Conservation (phyloP, 2,113 vertebrate species). For the Stigmatopora nigra region DNA sequence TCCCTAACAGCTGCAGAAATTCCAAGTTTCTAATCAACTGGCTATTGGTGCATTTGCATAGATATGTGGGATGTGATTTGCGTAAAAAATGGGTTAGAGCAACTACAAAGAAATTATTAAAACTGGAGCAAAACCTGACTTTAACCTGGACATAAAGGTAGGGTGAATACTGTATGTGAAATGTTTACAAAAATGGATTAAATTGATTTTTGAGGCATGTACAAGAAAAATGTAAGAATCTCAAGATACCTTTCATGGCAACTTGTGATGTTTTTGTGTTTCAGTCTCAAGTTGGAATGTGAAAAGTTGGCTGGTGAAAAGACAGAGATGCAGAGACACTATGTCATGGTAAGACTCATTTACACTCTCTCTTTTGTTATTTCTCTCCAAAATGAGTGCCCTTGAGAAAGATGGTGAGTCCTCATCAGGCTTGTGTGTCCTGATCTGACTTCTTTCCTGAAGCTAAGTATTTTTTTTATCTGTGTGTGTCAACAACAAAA, state of each 20-base stretch:
- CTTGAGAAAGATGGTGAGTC: slow-evolving; percentile 15
- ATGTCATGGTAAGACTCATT: slow-evolving; percentile 85
- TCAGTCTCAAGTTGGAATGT: slow-evolving; percentile 94
- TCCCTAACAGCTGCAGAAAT: neutral
- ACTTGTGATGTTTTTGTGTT: slow-evolving; percentile 29
- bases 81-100: neutral
- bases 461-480: neutral
- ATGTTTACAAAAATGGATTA: neutral
- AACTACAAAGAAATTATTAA: neutral
- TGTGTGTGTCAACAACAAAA: neutral
- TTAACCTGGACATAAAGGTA: neutral
- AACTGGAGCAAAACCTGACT: neutral
- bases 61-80: neutral
- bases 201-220: neutral
- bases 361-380: slow-evolving; percentile 6
- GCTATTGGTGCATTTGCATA: neutral
- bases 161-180: neutral
- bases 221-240: neutral
- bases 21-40: neutral
- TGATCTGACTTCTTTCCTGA: slow-evolving; percentile 6
- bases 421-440: slow-evolving; percentile 6
- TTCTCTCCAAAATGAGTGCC: slow-evolving; percentile 5
- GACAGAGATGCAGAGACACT: slow-evolving; percentile 97
- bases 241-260: neutral
- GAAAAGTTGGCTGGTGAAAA: slow-evolving; percentile 97